phyloP scores from a whole-genome alignment of 2,888 invertebrate genomes.

The Parnassius glacialis region DNA sequence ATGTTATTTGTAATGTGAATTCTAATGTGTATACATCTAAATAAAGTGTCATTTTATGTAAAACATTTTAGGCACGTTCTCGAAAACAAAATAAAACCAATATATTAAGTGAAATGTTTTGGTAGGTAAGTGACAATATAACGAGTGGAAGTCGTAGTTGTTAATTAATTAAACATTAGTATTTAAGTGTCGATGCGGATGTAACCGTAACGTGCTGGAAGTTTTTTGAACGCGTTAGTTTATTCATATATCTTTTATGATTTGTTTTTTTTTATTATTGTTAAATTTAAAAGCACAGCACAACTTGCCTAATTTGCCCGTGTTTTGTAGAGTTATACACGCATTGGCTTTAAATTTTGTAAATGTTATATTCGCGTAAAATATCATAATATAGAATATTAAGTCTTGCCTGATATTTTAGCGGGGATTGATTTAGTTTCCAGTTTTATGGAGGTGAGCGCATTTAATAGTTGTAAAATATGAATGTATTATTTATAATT shows the following conservation, averaged over 20 bases:
- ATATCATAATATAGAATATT: conserved; percentile 11
- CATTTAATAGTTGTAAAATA: conserved; percentile 41
- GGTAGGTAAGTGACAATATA: no score
- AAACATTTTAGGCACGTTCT: neutral
- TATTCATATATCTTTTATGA: no score
- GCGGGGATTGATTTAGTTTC: conserved; percentile 27
- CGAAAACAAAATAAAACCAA: neutral
- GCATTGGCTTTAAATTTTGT: conserved; percentile 9
- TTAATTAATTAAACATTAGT: no score
- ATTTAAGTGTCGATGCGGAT: no score
- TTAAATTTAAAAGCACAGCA: neutral
- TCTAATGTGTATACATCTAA: no score
- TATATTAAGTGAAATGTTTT: no score
- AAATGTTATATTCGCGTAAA: conserved; percentile 5
- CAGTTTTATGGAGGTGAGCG: conserved; percentile 28
- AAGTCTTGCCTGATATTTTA: conserved; percentile 47
- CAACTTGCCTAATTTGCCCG: conserved; percentile 24
- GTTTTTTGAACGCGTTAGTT: no score
- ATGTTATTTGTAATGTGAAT: no score
- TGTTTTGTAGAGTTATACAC: conserved; percentile 16
- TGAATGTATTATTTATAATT: conserved; percentile 31
- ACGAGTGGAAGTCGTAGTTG: no score
- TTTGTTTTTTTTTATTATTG: no score
- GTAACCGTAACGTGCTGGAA: no score
- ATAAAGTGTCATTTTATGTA: neutral